Percentiles rank a stretch among this genome's conserved stretches.
phyloP scores from a whole-genome alignment of 2,113 vertebrate genomes.

The Ameiurus melas region DNA sequence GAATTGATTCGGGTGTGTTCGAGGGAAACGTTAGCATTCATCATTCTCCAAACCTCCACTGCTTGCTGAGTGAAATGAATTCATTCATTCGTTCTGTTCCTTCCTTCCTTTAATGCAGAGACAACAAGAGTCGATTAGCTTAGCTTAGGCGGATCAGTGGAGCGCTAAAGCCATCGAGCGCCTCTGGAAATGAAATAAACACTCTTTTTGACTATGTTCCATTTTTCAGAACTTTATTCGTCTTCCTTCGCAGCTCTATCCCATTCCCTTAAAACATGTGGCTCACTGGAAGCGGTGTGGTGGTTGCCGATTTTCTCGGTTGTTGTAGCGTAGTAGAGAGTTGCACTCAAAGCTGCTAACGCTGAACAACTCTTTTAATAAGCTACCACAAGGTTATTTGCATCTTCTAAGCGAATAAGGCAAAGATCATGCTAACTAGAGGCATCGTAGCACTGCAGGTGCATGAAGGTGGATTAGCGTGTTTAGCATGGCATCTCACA shows the following conservation, averaged over 20 bases:
- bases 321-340: neutral
- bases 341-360: neutral
- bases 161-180: neutral
- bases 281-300: neutral
- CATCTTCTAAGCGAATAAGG: neutral
- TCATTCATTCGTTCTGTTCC: neutral
- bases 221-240: neutral
- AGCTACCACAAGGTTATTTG: neutral
- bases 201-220: neutral
- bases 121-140: neutral
- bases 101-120: neutral
- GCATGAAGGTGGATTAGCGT: neutral
- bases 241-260: neutral
- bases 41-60: neutral
- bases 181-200: neutral
- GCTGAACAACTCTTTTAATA: neutral
- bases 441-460: neutral
- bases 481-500: neutral
- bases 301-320: no score
- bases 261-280: neutral
- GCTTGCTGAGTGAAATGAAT: neutral
- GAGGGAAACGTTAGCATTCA: neutral
- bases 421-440: neutral
- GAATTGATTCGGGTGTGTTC: neutral
- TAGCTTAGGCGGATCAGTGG: neutral